A percentile compares a stretch with the other conserved stretches of the same genome.
These are phyloP conservation scores for Tinea pellionella DNA, from an alignment of 2,888 invertebrate genomes.

Conservation along the genomic window DNA sequence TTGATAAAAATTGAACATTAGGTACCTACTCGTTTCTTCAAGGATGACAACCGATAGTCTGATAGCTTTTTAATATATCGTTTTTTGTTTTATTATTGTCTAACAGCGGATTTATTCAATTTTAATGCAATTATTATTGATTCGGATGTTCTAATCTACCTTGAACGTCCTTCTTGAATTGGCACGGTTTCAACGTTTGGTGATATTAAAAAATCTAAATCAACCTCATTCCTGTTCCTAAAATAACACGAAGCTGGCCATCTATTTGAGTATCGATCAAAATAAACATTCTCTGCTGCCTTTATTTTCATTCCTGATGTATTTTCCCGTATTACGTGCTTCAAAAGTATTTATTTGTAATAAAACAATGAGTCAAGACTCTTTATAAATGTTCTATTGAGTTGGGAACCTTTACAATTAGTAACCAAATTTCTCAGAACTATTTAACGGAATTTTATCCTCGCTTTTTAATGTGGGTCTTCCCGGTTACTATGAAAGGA, in stretches of 20 bases:
- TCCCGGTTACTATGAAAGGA: neutral
- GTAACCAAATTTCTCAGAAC: neutral
- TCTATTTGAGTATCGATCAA: neutral
- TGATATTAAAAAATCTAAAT: neutral
- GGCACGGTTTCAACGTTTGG: neutral
- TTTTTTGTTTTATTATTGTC: neutral
- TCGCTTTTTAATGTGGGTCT: neutral
- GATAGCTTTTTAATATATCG: neutral
- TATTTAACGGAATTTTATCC: neutral
- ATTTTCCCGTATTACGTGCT: neutral
- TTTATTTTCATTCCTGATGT: neutral
- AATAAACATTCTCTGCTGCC: neutral
- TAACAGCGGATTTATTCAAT: neutral
- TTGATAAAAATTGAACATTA: neutral
- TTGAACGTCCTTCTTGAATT: neutral
- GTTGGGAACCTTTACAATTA: neutral
- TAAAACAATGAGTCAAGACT: neutral
- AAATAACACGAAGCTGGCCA: neutral
- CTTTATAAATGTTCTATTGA: neutral
- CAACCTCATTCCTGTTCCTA: slow-evolving; percentile 1
- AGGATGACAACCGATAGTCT: neutral
- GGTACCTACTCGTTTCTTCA: neutral
- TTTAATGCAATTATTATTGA: neutral
- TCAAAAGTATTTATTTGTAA: neutral
- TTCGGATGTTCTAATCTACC: neutral